Base-by-base conservation (phyloP, 1,140 invertebrate genomes). In the Drosophila elegans region DNA sequence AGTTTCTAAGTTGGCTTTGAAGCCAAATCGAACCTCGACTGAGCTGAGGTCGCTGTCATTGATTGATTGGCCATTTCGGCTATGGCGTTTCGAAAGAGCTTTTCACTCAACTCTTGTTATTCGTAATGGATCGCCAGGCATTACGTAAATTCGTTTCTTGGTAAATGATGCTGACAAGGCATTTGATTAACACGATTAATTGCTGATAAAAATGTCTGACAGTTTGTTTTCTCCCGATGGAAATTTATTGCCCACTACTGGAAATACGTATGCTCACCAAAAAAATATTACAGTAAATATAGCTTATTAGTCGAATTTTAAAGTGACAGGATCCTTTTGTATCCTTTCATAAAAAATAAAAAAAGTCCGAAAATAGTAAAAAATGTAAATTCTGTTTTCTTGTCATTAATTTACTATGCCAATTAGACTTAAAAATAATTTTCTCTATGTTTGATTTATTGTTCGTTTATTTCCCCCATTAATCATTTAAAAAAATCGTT, bases 161-260 rank as follows among this genome's bases (percentile, higher is more conserved):
- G 80, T 88, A 88, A 88, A 84, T 89, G 84, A 89, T 80, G 84
- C 84, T 88, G 84, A 88, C 84, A 88, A 88, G 84, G 85, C 84
- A 88, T 88, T 88, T 88, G 84, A 89, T 88, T 88, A 88, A 88
- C 84, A 88, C 84, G 84, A 88, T 88, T 88, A 88, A 88, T 88
- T 88, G 84, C 85, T 84, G 84, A 88, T 88, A 88, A 88, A 90
- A 88, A 78, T 89, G 84, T 88, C 85, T 84, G 73, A 89, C 84
- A 80, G 85, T 83, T 89, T 86, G 83, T 86, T 82, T 69, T 57
- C 46, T 57, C 3, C 36, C n/a, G 27, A 52, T 38, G 38, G 61
- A 61, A 38, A 67, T 63, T 59, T 62, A 74, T 69, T 39, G 48
- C 41, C 46, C 57, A 85, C 76, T 85, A 84, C 81, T 61, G 77